Evolutionary conservation across 2,797 vertebrate species (phyloP).

Genomic region (Eurystomus glaucurus): DNA sequence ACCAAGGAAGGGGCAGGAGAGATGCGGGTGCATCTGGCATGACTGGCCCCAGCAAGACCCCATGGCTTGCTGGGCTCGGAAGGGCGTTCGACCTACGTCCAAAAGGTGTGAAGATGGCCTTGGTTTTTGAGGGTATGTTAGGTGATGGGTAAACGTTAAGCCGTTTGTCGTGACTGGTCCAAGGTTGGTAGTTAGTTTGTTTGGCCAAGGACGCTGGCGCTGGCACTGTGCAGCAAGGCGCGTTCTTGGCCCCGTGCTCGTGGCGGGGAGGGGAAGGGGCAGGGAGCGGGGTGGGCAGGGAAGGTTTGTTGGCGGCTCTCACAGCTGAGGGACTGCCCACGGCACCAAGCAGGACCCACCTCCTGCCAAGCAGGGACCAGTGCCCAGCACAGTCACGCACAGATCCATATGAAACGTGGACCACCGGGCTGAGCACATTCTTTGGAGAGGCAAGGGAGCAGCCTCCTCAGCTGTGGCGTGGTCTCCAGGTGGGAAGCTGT

Average conservation of each 20-base stretch:
- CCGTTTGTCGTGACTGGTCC: constrained; percentile 75
- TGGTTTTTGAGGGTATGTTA: constrained; percentile 72
- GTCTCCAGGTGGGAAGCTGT: neutral
- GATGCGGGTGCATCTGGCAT: constrained; percentile 45
- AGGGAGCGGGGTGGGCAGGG: constrained; percentile 69
- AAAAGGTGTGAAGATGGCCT: constrained; percentile 36
- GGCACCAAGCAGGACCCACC: neutral
- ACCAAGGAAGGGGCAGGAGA: constrained; percentile 78
- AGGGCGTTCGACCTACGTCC: constrained; percentile 6
- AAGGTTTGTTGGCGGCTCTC: constrained; percentile 63
- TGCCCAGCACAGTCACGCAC: rapidly evolving
- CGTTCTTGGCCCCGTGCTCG: constrained; percentile 67
- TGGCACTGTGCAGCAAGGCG: neutral
- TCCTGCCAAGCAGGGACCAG: neutral
- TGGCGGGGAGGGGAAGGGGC: constrained; percentile 56
- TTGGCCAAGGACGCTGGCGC: constrained; percentile 19
- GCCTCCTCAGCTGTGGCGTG: neutral
- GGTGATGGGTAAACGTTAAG: constrained; percentile 72
- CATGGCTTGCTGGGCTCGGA: constrained; percentile 23
- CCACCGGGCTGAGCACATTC: neutral
- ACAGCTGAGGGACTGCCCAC: neutral
- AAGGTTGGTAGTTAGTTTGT: constrained; percentile 77
- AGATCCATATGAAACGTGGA: rapidly evolving
- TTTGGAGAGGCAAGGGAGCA: rapidly evolving
- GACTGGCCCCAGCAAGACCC: constrained; percentile 32